Conservation (phyloP, 2,888 invertebrate genomes). For the Germaria angustata region DNA sequence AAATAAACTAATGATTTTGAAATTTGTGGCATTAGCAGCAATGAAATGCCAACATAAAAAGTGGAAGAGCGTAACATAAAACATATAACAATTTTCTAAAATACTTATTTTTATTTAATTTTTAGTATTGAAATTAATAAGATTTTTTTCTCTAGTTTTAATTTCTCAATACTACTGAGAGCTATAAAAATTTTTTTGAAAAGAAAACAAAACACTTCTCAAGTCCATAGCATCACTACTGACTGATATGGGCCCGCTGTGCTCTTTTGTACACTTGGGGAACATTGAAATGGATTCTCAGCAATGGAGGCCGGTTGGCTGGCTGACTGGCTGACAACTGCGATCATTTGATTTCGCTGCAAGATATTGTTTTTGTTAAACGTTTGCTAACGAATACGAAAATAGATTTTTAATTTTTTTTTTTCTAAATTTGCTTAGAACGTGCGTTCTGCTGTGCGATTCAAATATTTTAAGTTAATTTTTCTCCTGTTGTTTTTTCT, state of each 20-base stretch:
- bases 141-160: no score
- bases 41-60: no score
- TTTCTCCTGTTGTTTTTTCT: not conserved
- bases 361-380: not conserved
- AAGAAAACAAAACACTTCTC: not conserved
- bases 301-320: slow-evolving; percentile 2
- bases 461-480: slow-evolving; percentile 26
- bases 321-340: not conserved
- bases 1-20: no score
- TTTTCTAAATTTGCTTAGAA: slow-evolving; percentile 55
- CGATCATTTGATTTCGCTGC: not conserved
- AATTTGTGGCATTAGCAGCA: no score
- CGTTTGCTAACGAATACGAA: not conserved
- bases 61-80: no score
- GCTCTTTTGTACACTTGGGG: not conserved
- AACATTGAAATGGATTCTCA: not conserved
- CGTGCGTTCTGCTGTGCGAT: slow-evolving; percentile 47
- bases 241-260: not conserved
- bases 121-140: no score
- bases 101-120: no score
- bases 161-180: not conserved
- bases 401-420: slow-evolving; percentile 41
- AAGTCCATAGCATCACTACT: not conserved
- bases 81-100: no score
- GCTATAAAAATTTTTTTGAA: no score